Evolutionary conservation across 64 coral and sea anemone species (phyloP).

Genomic region (Montipora sp.): DNA sequence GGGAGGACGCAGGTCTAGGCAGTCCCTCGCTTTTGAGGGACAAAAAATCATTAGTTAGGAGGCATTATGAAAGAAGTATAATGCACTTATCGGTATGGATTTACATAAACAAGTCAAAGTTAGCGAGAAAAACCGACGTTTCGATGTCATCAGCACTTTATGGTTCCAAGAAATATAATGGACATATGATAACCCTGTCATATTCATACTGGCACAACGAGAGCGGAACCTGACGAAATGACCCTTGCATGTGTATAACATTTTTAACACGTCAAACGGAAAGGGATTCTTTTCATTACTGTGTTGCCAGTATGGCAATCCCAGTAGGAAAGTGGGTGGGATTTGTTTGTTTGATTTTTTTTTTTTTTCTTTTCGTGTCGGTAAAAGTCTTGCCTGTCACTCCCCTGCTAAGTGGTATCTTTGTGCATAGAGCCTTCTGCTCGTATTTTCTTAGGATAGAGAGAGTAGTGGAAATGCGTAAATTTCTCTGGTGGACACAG

Average conservation of each 20-base stretch:
- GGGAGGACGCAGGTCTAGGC: slow-evolving; percentile 36
- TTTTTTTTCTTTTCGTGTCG: too few species aligned
- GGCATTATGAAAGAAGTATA: neutral
- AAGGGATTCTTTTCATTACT: neutral
- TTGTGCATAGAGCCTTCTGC: too few species aligned
- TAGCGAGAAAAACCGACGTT: neutral
- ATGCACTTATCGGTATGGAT: neutral
- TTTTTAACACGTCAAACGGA: neutral
- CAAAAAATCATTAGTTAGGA: neutral
- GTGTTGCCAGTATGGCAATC: too few species aligned
- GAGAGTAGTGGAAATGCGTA: too few species aligned
- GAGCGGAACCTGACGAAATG: neutral
- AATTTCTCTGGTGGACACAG: too few species aligned
- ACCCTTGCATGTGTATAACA: neutral
- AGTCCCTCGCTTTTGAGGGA: slow-evolving; percentile 30
- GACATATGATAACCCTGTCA: neutral
- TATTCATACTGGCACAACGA: neutral
- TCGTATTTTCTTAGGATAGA: too few species aligned
- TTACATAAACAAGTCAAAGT: neutral
- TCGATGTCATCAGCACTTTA: neutral
- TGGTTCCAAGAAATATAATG: neutral
- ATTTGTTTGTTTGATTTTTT: too few species aligned
- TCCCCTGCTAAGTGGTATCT: too few species aligned
- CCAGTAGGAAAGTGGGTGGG: too few species aligned
- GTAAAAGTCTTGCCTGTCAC: too few species aligned